These are phyloP conservation scores for Homarus americanus DNA, from an alignment of 1,140 invertebrate species.

Conservation along the genomic window DNA sequence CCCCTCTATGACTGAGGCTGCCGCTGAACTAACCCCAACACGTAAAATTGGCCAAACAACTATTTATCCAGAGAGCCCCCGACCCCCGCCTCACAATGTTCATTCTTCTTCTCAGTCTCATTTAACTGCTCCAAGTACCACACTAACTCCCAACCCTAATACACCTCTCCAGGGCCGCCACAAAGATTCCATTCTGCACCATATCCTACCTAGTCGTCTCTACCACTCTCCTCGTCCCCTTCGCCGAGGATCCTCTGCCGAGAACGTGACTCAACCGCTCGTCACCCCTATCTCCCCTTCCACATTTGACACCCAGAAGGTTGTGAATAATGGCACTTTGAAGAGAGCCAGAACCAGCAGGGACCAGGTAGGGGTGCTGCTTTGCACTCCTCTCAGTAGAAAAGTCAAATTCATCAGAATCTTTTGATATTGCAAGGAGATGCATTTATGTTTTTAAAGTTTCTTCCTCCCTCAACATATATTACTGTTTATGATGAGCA, in stretches of 20 bases:
- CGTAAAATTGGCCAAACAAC: slow-evolving; percentile 65
- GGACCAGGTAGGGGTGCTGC: slow-evolving; percentile 67
- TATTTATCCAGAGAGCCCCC: slow-evolving; percentile 57
- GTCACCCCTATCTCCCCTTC: slow-evolving; percentile 48
- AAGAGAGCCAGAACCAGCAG: slow-evolving; percentile 66
- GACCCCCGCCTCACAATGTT: slow-evolving; percentile 49
- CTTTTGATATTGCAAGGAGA: background rate
- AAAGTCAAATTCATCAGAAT: background rate
- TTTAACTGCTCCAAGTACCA: slow-evolving; percentile 36
- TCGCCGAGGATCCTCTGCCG: slow-evolving; percentile 71
- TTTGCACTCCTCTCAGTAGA: slow-evolving; percentile 53
- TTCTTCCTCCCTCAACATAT: background rate
- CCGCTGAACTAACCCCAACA: slow-evolving; percentile 65
- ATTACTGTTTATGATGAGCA: background rate
- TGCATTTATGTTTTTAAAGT: background rate
- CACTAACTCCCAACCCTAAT: slow-evolving; percentile 40
- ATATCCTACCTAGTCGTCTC: slow-evolving; percentile 67
- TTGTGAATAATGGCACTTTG: slow-evolving; percentile 69
- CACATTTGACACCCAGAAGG: slow-evolving; percentile 61
- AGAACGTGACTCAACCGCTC: slow-evolving; percentile 57
- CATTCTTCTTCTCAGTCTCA: slow-evolving; percentile 47
- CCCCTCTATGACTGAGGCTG: slow-evolving; percentile 58
- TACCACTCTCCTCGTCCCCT: slow-evolving; percentile 69
- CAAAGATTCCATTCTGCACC: slow-evolving; percentile 67
- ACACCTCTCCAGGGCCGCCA: slow-evolving; percentile 37